Conservation (phyloP, 2,888 invertebrate species). For the Cabera pusaria region DNA sequence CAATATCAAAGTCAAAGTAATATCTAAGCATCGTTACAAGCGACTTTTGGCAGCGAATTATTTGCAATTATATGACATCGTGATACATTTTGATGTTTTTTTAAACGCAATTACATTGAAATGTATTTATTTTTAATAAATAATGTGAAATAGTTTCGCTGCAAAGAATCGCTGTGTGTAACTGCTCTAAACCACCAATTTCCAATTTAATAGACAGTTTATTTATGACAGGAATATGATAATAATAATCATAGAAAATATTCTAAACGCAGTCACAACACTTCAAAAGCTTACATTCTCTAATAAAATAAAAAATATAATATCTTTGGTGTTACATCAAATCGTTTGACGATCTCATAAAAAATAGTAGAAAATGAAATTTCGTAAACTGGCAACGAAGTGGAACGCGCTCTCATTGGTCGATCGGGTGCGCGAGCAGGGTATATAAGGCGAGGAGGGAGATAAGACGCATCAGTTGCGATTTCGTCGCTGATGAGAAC, state of each 20-base stretch:
- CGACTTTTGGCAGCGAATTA: too few relatives aligned
- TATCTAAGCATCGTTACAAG: too few relatives aligned
- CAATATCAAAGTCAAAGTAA: too few relatives aligned
- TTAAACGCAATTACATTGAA: too few relatives aligned
- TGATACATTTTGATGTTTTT: too few relatives aligned
- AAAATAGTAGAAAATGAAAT: conserved; percentile 36
- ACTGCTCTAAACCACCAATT: too few relatives aligned
- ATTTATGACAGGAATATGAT: too few relatives aligned
- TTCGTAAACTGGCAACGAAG: conserved; percentile 27
- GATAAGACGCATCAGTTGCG: conserved; percentile 34
- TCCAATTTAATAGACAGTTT: too few relatives aligned
- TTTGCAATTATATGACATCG: too few relatives aligned
- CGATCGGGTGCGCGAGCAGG: conserved; percentile 35
- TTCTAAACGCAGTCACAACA: conserved; percentile 44
- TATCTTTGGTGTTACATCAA: conserved; percentile 45
- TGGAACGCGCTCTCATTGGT: conserved; percentile 40
- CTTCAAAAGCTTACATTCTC: conserved; percentile 46
- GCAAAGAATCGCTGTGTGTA: too few relatives aligned
- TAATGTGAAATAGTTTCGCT: too few relatives aligned
- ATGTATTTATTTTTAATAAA: too few relatives aligned
- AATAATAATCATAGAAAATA: conserved; percentile 27
- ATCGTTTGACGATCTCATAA: conserved; percentile 53
- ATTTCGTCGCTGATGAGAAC: conserved; percentile 51
- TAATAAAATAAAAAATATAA: conserved; percentile 35
- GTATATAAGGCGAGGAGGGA: conserved; percentile 49